Base-by-base conservation (phyloP, 2,888 invertebrate species). In the Sinohyriopsis cumingii region DNA sequence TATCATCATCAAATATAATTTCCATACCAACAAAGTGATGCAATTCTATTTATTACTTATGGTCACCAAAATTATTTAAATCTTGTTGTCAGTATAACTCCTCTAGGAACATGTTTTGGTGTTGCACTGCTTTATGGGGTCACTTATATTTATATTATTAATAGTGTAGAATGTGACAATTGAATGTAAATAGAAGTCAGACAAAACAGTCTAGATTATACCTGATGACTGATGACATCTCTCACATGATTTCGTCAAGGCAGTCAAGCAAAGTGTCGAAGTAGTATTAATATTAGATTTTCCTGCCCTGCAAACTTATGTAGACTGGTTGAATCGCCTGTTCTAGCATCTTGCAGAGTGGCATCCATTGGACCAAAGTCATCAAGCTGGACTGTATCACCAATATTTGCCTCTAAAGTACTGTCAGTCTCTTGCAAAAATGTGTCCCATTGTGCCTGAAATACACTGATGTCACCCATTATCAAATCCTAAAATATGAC, bases 221-320 rank as follows among this genome's bases (percentile, higher is more conserved):
- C 76, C 76, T 76, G 70, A 28, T 59, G 22, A 22, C 65, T 33
- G 54, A 75, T 68, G 68, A 77, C 61, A 57, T 77, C 75, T 65
- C 75, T 65, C 19, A 86, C 77, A 69, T 88, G 88, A 71, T 81
- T 82, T 61, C 86, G 88, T 88, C 88, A 88, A 64, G 88, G 88
- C 18, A 87, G 84, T 88, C 88, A 88, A 57, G 87, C 87, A 82
- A 87, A 88, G 73, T 88, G 88, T 20, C 88, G 79, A 54, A 88
- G 77, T 56, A 87, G 66, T 12, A 87, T 75, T 24, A 87, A 73
- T 53, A 87, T 70, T 5, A 84, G 71, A 28, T 65, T 76, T 12
- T 77, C 65, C 28, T 70, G 28, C n/a, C 69, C 71, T 45, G 67
- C 53, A 7, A 84, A 67, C 61, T 74, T 76, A 20, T 81, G 60